Base-by-base conservation (phyloP, 2,888 invertebrate species). In the Trichogramma dendrolimi region DNA sequence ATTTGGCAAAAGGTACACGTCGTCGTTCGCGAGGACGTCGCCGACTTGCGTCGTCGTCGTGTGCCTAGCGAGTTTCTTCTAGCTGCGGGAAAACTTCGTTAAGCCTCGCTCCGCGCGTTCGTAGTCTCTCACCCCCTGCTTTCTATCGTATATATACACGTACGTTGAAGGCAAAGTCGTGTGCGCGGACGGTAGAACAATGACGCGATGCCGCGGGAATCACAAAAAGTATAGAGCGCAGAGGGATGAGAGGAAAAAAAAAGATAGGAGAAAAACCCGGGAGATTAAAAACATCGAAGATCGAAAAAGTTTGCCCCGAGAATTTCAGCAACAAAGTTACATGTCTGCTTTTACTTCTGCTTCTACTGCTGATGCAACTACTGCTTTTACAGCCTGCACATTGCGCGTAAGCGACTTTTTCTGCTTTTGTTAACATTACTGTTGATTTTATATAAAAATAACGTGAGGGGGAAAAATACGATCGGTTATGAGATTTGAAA, bases 1-100 rank as follows among this genome's bases (percentile, higher is more conserved):
- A 66, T 66, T 66, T 66, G 62, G 64, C 60, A 66, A 64, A 66
- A 66, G 61, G 55, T 58, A 64, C 66, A 66, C 66, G 66, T 66
- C 61, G 53, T 39, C 47, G 14, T 4, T 38, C 43, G 60, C 57
- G 55, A 27, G 27, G 27, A 27, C 27, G 27, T 27, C 38, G 39
- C 52, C 57, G 46, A 65, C 60, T 62, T 62, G 61, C 58, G 27
- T 27, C 27, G 27, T 27, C 27, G 27, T 27, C 27, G 27, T 27
- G 27, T 27, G 27, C 27, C 27, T 38, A 5, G 58, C 55, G 55
- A 40, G 46, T 11, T 41, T 42, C 43, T 5, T 46, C 27, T 41
- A 27, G 27, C 8, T 38, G 7, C 52, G 55, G 46, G 60, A 53
- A 66, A 66, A 66, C 66, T 66, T 66, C 64, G 64, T 66, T 61